Base-by-base conservation (phyloP, 2,797 vertebrate genomes). In the Remorina albescens region DNA sequence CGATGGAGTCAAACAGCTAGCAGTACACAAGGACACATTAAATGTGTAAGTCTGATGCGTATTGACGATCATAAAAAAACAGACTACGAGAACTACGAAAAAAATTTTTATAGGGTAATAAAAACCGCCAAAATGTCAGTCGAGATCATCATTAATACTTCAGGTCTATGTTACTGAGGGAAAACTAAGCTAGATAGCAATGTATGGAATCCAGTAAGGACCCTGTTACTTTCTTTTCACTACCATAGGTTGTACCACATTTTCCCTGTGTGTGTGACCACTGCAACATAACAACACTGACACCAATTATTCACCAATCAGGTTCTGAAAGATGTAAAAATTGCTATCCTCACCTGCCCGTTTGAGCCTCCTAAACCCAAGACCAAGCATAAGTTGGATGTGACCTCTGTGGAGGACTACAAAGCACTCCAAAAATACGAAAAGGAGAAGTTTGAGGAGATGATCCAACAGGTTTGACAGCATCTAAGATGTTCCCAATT, bases 341-440 rank as follows among this genome's bases (percentile, higher is more conserved):
- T 99, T 49, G 98, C 98, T 0, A 98, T 99, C 85, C 96, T 99
- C 36, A 99, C 98, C 15, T 99, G 98, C 90, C 98, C 98, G 0
- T 99, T 99, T 61, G 98, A 99, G 67, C 98, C 98, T 1, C 98
- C 98, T 11, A 99, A 99, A 85, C 98, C 98, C 49, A 99, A 99
- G 92, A 99, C 98, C 37, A 99, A 99, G 86, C 98, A 99, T 91
- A 99, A 99, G 96, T 95, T 99, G 92, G 98, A 99, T 32, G 96
- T 99, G 54, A 97, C 96, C 1, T 99, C 95, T 16, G 97, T 99
- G 46, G 98, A 99, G 64, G 98, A 99, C 73, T 99, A 97, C 89
- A 98, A 93, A 90, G 96, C 96, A 11, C 95, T 99, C 70, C 98
- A 98, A 91, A 97, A 96, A 58, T 99, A 99, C 0, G 98, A 99